Percentiles rank a stretch among this genome's conserved stretches.
Conservation (phyloP, 2,113 vertebrate species). For the Prietella phreatophila region DNA sequence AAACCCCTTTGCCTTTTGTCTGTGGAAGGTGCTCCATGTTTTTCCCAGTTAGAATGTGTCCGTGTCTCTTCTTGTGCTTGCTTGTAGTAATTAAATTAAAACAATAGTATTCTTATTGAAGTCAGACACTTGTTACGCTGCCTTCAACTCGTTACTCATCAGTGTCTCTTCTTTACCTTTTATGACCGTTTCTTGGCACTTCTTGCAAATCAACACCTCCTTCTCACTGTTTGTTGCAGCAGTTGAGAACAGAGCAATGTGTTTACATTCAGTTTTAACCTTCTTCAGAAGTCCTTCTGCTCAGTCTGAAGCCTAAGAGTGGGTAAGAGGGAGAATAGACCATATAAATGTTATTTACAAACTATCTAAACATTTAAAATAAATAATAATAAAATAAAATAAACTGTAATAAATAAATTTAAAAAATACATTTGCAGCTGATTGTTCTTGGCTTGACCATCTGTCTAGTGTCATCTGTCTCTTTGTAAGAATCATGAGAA, state of each 20-base stretch:
- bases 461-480: neutral
- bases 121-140: conserved; percentile 76
- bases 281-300: conserved; percentile 87
- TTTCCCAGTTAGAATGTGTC: conserved; percentile 62
- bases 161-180: conserved; percentile 82
- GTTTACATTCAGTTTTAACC: conserved; percentile 91
- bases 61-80: conserved; percentile 70
- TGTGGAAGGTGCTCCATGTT: conserved; percentile 86
- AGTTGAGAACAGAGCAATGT: conserved; percentile 83
- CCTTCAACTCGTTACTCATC: conserved; percentile 70
- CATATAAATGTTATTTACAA: neutral
- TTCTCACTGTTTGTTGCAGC: conserved; percentile 85
- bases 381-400: neutral
- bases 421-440: neutral
- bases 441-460: neutral
- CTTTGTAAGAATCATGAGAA: neutral
- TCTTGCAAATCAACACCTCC: conserved; percentile 90
- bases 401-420: neutral
- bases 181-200: conserved; percentile 81
- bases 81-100: conserved; percentile 75
- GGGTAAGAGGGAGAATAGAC: neutral
- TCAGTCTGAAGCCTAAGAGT: conserved; percentile 76
- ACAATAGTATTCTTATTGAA: conserved; percentile 74
- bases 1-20: conserved; percentile 87
- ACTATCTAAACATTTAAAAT: neutral